These are phyloP conservation scores for Dufourea novaeangliae DNA, from an alignment of 1,140 invertebrate genomes.

Conservation along the genomic window DNA sequence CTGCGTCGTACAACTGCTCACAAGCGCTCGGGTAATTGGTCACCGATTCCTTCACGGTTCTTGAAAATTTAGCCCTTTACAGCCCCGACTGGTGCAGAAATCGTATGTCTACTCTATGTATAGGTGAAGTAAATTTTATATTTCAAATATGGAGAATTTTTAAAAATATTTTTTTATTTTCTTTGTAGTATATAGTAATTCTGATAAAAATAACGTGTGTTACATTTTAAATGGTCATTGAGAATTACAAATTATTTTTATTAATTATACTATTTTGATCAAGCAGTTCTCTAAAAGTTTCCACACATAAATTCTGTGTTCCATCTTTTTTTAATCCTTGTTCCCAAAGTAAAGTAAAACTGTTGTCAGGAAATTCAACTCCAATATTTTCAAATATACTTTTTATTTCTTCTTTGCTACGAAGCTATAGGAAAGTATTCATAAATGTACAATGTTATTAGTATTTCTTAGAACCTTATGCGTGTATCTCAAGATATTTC, in stretches of 20 bases:
- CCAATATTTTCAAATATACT: constrained; percentile 45
- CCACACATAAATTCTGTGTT: constrained; percentile 20
- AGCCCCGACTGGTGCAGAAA: no score
- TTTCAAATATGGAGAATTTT: no score
- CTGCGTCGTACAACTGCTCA: no score
- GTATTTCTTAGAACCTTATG: background rate
- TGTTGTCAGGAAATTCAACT: constrained; percentile 41
- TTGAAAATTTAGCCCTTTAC: no score
- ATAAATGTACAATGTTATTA: background rate
- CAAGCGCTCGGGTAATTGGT: no score
- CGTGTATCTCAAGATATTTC: background rate
- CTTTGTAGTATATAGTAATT: background rate
- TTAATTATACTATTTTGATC: constrained; percentile 7
- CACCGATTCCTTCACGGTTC: no score
- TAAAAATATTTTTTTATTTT: no score
- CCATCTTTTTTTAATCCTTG: constrained; percentile 24
- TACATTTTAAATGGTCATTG: background rate
- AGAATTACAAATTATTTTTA: background rate
- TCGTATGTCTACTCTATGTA: background rate
- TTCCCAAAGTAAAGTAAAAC: constrained; percentile 47
- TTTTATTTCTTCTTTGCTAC: constrained; percentile 45
- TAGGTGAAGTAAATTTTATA: background rate
- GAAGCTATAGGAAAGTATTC: constrained; percentile 21
- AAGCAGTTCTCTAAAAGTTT: constrained; percentile 44
- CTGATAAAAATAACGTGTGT: background rate